Conservation (phyloP, 2,797 vertebrate genomes). For the Holocentrus rufus region DNA sequence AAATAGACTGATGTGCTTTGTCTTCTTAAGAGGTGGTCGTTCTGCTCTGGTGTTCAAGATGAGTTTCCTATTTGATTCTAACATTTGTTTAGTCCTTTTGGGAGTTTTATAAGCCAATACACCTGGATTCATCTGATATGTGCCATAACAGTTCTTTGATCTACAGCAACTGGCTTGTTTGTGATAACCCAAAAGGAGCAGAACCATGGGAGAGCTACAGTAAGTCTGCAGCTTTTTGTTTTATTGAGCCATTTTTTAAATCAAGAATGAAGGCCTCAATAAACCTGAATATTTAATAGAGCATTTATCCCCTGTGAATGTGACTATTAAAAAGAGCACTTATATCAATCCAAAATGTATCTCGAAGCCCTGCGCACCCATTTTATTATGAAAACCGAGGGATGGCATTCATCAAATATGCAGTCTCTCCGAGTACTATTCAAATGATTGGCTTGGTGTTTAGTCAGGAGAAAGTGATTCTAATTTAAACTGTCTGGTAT, state of each 20-base stretch:
- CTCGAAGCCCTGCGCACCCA: conserved; percentile 27
- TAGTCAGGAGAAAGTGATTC: conserved; percentile 45
- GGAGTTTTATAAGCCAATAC: conserved; percentile 10
- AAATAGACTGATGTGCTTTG: not conserved
- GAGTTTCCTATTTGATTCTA: conserved; percentile 11
- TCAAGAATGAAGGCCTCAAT: conserved; percentile 43
- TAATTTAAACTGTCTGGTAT: conserved; percentile 56
- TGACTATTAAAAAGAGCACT: conserved; percentile 23
- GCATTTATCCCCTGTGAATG: conserved; percentile 50
- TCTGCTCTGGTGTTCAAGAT: not conserved
- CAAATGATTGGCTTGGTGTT: conserved; percentile 49
- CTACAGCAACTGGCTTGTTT: conserved; percentile 56
- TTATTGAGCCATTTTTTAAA: conserved; percentile 57
- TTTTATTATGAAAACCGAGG: conserved; percentile 39
- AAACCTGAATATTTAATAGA: conserved; percentile 39
- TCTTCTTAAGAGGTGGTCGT: not conserved
- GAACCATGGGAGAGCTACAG: conserved; percentile 25
- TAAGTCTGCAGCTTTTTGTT: conserved; percentile 43
- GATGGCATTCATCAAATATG: conserved; percentile 59
- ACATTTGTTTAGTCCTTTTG: conserved; percentile 29
- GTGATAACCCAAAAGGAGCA: conserved; percentile 59
- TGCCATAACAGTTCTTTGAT: conserved; percentile 19
- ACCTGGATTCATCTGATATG: conserved; percentile 45
- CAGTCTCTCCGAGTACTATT: conserved; percentile 46
- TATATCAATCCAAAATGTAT: conserved; percentile 38